Evolutionary conservation across 2,888 invertebrate genomes (phyloP).

Genomic region (Aethes cnicana): DNA sequence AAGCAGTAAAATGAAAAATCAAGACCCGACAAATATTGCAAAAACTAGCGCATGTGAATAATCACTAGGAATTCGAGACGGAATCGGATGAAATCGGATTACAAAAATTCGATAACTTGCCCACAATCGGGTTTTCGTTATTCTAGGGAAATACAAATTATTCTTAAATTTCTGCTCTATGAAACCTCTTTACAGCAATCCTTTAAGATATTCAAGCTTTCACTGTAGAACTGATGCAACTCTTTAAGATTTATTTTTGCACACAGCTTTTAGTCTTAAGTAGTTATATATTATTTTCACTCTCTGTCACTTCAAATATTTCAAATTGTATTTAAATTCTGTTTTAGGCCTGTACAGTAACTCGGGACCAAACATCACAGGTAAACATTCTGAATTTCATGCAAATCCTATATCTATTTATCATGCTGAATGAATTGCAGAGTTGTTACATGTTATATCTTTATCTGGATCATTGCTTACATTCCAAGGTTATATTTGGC

Average conservation of each 20-base stretch:
- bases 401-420: conserved; percentile 30
- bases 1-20: no score
- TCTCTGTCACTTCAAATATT: conserved; percentile 37
- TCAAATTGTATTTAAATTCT: conserved; percentile 70
- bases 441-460: conserved; percentile 15
- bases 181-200: background rate
- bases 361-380: conserved; percentile 67
- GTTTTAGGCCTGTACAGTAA: conserved; percentile 74
- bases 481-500: conserved; percentile 16
- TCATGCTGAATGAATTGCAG: conserved; percentile 12
- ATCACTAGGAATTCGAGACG: background rate
- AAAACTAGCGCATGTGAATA: background rate
- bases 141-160: conserved; percentile 3
- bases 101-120: conserved; percentile 4
- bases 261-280: background rate
- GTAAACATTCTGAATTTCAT: conserved; percentile 48
- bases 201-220: no score
- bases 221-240: no score
- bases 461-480: conserved; percentile 22
- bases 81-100: conserved; percentile 6
- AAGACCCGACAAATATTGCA: background rate
- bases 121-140: conserved; percentile 6
- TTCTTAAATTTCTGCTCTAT: conserved; percentile 1
- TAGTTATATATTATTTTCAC: background rate
- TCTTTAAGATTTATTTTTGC: no score